These are phyloP conservation scores for Andrena bucephala DNA, from an alignment of 2,888 invertebrate species.

Conservation along the genomic window DNA sequence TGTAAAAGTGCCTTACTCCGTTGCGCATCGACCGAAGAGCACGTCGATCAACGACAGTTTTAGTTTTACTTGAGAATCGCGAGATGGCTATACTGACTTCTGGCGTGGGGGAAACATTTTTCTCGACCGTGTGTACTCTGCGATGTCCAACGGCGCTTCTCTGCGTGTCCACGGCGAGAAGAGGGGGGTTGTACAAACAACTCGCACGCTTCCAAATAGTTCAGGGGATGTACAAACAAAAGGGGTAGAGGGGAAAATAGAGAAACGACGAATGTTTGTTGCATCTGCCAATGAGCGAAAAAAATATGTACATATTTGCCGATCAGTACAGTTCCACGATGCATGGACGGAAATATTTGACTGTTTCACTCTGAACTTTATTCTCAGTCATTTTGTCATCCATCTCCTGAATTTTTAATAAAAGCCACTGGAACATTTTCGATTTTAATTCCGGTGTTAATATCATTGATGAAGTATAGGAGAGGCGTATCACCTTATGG, in stretches of 20 bases:
- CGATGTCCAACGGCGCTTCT: too few species aligned
- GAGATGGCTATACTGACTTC: conserved; percentile 39
- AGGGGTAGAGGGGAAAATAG: background rate
- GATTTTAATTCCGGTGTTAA: too few species aligned
- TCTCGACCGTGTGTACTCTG: background rate
- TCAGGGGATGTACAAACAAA: background rate
- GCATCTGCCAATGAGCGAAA: too few species aligned
- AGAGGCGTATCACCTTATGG: too few species aligned
- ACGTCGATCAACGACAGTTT: conserved; percentile 8
- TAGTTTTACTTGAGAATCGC: conserved; percentile 19
- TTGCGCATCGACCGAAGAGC: background rate
- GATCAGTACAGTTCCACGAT: background rate
- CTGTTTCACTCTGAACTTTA: background rate
- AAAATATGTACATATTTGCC: background rate
- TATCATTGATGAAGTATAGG: too few species aligned
- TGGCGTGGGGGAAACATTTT: background rate
- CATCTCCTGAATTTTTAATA: too few species aligned
- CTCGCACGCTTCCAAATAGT: too few species aligned
- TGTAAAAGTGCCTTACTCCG: background rate
- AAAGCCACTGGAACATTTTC: too few species aligned
- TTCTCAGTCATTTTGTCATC: too few species aligned
- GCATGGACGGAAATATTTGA: background rate
- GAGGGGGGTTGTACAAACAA: too few species aligned
- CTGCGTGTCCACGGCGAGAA: too few species aligned
- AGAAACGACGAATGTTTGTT: too few species aligned